Conservation (phyloP, 2,888 invertebrate species). For the Melitaea athalia region DNA sequence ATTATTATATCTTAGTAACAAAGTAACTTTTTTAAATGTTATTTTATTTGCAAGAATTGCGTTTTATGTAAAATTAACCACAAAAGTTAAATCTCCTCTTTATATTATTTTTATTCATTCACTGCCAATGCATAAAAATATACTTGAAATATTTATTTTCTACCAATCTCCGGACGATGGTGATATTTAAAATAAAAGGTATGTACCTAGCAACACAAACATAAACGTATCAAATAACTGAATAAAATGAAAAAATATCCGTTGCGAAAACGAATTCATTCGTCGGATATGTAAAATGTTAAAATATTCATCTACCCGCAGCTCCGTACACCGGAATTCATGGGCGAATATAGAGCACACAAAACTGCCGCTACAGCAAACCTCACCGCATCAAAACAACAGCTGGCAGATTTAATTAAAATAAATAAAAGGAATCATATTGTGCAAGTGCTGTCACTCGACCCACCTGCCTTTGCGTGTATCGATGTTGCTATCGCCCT, state of each 20-base stretch:
- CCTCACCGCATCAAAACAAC: conserved; percentile 72
- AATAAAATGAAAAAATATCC: conserved; percentile 69
- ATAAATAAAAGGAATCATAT: conserved; percentile 74
- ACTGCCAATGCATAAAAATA: conserved; percentile 28
- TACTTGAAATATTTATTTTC: conserved; percentile 46
- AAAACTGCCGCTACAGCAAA: conserved; percentile 69
- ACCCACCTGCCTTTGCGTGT: conserved; percentile 28
- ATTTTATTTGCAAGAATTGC: not conserved
- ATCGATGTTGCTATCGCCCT: conserved; percentile 38
- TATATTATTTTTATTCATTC: conserved; percentile 22
- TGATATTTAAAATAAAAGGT: conserved; percentile 47
- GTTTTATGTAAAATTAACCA: conserved; percentile 7
- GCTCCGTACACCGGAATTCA: conserved; percentile 72
- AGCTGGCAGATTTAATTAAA: conserved; percentile 74
- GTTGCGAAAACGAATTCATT: conserved; percentile 71
- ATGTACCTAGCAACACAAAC: conserved; percentile 52
- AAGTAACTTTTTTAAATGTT: not conserved
- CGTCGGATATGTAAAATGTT: conserved; percentile 79
- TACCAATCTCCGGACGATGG: conserved; percentile 53
- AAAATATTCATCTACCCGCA: conserved; percentile 77
- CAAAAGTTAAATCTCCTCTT: conserved; percentile 25
- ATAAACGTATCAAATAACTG: conserved; percentile 71
- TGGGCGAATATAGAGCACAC: conserved; percentile 66
- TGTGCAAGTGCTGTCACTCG: conserved; percentile 45
- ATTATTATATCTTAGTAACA: not conserved